Conservation (phyloP, 2,113 vertebrate species). For the Archilochus colubris region DNA sequence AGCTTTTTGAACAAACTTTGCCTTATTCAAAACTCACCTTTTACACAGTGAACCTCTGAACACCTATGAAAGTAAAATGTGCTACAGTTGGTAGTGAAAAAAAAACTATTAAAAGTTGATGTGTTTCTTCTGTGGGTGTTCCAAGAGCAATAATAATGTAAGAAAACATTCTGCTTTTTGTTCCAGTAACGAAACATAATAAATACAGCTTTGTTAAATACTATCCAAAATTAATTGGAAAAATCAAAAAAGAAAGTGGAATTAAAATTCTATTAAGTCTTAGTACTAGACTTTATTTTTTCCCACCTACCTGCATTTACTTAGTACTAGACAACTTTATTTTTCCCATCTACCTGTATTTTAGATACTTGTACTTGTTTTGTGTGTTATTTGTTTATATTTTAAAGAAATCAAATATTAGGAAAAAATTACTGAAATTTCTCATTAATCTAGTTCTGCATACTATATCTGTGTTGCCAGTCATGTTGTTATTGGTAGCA, state of each 20-base stretch:
- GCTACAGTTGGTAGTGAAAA: neutral
- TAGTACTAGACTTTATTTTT: neutral
- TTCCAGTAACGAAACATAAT: neutral
- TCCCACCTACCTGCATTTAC: neutral
- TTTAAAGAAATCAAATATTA: neutral
- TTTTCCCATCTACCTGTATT: neutral
- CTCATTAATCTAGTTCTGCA: neutral
- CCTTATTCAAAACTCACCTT: neutral
- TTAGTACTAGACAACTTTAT: neutral
- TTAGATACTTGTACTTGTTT: neutral
- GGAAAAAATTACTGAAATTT: neutral
- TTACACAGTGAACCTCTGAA: neutral
- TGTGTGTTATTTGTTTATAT: neutral
- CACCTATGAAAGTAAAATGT: neutral
- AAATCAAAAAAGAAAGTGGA: neutral
- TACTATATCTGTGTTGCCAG: neutral
- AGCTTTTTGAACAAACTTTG: neutral
- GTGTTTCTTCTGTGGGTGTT: neutral
- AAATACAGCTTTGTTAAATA: neutral
- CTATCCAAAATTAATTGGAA: neutral
- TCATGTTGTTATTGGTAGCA: neutral
- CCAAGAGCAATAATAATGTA: neutral
- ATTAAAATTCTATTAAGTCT: neutral
- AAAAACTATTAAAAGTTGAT: neutral
- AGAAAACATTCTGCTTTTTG: neutral